phyloP scores from a whole-genome alignment of 2,113 vertebrate genomes.

The Cynocephalus volans region DNA sequence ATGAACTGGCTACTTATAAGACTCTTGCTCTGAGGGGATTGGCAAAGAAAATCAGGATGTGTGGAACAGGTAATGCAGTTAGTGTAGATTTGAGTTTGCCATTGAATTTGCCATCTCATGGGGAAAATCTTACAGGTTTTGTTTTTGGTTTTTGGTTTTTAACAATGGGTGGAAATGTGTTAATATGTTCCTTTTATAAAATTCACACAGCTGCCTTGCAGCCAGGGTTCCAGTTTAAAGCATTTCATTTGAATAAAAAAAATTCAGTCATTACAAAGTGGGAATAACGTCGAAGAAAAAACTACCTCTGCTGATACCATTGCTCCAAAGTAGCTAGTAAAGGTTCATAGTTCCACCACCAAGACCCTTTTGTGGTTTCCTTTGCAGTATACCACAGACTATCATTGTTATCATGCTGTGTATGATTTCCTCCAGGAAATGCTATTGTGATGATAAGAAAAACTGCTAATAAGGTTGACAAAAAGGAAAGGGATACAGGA shows the following conservation, averaged over 20 bases:
- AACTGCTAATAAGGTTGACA: neutral
- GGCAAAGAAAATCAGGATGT: neutral
- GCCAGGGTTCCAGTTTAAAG: neutral
- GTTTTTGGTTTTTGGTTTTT: constrained; percentile 3
- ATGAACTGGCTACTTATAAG: neutral
- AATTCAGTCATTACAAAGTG: neutral
- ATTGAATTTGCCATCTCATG: no score
- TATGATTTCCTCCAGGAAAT: neutral
- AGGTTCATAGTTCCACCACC: neutral
- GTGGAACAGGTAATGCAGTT: constrained; percentile 44
- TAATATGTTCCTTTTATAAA: constrained; percentile 38
- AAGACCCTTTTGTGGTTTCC: neutral
- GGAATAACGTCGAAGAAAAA: neutral
- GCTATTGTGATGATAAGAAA: neutral
- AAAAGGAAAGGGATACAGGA: neutral
- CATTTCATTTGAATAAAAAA: neutral
- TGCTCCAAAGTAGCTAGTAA: neutral
- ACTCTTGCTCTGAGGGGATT: neutral
- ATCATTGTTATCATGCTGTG: no score
- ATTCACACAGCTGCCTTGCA: neutral
- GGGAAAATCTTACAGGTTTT: neutral
- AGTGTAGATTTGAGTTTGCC: neutral
- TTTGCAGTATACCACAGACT: neutral
- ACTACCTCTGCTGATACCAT: neutral
- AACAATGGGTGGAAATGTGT: neutral